Evolutionary conservation across 2,888 invertebrate species (phyloP), one percentile per base, ranked within the genome.

Genomic region (Pogonocherus hispidulus): DNA sequence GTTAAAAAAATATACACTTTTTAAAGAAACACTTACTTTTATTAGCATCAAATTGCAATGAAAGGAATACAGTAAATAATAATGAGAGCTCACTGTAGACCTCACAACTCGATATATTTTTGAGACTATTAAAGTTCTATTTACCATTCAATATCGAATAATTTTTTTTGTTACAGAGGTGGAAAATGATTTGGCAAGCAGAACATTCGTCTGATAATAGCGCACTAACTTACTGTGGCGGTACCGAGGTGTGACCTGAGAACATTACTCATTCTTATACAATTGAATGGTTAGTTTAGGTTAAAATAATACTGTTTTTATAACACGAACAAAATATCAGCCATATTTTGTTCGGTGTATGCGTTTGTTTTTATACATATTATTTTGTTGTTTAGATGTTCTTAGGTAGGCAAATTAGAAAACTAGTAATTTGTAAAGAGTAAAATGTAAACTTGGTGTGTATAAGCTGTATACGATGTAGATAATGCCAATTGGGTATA

Each of bases 221-320:
- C 76, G 80, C 85, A 41, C 74, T 86, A 71, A 86, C 85, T 3
- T 87, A 87, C 78, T 87, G 86, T 64, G 86, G 86, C 3, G 87
- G 87, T 46, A 86, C 87, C 51, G 87, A 87, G 76, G 87, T 88
- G 82, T 88, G 87, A 88, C 87, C 85, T 80, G 83, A 80, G 72
- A 78, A 78, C 47, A 67, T 81, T 14, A 78, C 82, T 63, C 79
- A 81, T 70, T 81, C 83, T 37, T 85, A 84, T 73, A 84, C 85
- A 23, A 82, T 85, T 63, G 85, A 86, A 79, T 85, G 85, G 85
- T 79, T 85, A 81, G 85, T 85, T 74, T 74, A 74, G 66, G 56
- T 55, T 65, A 23, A 35, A 41, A 52, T 23, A 22, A 32, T 44
- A 35, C 16, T 32, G 51, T 52, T 19, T 49, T 54, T 51, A 6